phyloP scores from a whole-genome alignment of 2,113 vertebrate genomes.

The Aix galericulata region DNA sequence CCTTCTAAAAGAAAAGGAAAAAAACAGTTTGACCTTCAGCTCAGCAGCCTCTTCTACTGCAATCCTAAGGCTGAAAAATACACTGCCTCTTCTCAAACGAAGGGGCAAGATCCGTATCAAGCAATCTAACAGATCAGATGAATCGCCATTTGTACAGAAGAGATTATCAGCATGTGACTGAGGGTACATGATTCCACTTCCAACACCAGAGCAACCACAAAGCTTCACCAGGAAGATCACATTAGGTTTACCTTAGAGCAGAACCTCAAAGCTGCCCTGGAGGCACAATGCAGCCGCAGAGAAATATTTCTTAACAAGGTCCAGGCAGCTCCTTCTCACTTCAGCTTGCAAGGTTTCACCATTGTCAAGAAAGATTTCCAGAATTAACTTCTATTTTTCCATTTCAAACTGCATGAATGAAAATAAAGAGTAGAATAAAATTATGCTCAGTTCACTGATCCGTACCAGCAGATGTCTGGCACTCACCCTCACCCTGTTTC shows the following conservation, averaged over 20 bases:
- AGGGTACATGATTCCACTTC: background rate
- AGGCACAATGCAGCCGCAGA: background rate
- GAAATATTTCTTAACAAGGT: background rate
- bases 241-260: background rate
- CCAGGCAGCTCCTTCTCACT: background rate
- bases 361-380: background rate
- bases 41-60: background rate
- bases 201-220: background rate
- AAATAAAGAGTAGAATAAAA: background rate
- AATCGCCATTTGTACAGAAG: background rate
- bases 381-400: background rate
- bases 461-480: background rate
- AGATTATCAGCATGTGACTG: rapidly evolving
- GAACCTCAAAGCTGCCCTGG: conserved; percentile 28
- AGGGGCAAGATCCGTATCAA: background rate
- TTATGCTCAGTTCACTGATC: background rate
- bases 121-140: background rate
- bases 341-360: background rate
- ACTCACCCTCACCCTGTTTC: background rate
- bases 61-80: background rate
- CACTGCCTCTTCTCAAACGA: background rate
- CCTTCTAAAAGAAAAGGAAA: background rate
- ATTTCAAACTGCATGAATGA: background rate
- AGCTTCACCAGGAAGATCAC: background rate
- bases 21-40: background rate